Evolutionary conservation across 2,113 vertebrate genomes (phyloP).

Genomic region (Numenius arquata): DNA sequence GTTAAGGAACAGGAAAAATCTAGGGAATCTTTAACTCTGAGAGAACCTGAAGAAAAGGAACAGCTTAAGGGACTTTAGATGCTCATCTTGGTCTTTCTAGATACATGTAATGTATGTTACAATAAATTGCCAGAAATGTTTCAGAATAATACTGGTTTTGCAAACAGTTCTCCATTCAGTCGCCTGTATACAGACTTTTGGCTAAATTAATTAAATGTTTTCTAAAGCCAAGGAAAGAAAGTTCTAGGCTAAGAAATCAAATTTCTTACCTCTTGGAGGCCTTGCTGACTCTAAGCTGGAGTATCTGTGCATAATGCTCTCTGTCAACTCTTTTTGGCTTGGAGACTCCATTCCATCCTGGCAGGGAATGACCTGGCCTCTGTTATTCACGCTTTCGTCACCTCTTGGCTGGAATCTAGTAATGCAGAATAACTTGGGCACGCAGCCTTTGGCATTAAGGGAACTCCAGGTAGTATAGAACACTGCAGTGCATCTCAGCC

Average conservation of each 20-base stretch:
- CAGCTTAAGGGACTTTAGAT: background rate
- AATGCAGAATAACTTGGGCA: slow-evolving; percentile 5
- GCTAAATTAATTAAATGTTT: background rate
- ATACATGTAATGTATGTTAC: background rate
- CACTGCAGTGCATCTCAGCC: background rate
- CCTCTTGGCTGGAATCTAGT: background rate
- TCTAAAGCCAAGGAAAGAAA: slow-evolving; percentile 5
- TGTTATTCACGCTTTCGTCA: background rate
- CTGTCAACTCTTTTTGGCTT: background rate
- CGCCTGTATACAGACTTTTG: background rate
- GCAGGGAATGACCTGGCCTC: background rate
- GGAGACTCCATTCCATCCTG: background rate
- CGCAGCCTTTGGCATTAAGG: background rate
- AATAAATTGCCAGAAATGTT: background rate
- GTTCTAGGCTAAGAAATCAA: background rate
- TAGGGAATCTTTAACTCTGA: background rate
- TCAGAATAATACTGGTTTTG: background rate
- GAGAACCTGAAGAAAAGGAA: background rate
- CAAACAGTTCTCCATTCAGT: background rate
- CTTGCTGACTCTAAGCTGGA: background rate
- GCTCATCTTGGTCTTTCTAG: background rate
- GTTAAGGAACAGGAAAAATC: background rate
- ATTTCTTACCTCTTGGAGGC: slow-evolving; percentile 6
- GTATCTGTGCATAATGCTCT: background rate
- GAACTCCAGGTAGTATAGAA: background rate